These are phyloP conservation scores for Neopelma chrysocephalum DNA, from an alignment of 2,797 vertebrate genomes.

Conservation along the genomic window DNA sequence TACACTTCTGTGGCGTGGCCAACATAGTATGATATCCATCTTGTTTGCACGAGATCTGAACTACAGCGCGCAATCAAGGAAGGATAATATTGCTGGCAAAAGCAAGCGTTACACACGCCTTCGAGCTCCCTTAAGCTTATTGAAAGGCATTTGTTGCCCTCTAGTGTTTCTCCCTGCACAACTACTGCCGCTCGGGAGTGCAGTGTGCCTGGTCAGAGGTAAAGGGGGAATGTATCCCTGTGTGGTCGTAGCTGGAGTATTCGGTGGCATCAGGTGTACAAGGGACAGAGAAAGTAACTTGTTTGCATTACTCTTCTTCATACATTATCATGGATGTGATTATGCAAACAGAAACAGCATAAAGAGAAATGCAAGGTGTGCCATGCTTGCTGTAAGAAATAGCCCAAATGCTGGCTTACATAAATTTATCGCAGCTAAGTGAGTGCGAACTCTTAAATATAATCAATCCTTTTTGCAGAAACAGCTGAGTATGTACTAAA, in stretches of 20 bases:
- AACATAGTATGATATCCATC: rapidly evolving
- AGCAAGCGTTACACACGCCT: rapidly evolving
- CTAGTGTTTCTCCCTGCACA: slow-evolving; percentile 47
- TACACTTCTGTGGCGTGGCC: rapidly evolving
- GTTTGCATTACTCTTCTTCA: not conserved
- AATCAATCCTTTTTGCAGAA: not conserved
- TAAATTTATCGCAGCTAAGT: not conserved
- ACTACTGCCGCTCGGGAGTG: rapidly evolving
- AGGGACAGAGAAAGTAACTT: rapidly evolving
- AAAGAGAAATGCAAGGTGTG: not conserved
- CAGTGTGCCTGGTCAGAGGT: rapidly evolving
- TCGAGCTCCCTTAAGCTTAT: not conserved
- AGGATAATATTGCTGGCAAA: not conserved
- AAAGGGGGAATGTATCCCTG: rapidly evolving
- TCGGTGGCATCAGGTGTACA: not conserved
- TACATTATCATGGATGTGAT: rapidly evolving
- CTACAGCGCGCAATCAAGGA: too few relatives aligned
- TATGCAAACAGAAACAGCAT: not conserved
- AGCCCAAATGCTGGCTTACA: rapidly evolving
- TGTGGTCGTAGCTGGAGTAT: rapidly evolving
- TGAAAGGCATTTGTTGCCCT: slow-evolving; percentile 65
- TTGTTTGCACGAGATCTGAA: not conserved
- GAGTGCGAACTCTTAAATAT: not conserved
- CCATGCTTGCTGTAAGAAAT: not conserved
- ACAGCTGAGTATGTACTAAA: not conserved